A percentile compares a stretch with the other conserved stretches of the same genome.
phyloP scores from a whole-genome alignment of 2,113 vertebrate genomes.

The Psittacus erithacus region DNA sequence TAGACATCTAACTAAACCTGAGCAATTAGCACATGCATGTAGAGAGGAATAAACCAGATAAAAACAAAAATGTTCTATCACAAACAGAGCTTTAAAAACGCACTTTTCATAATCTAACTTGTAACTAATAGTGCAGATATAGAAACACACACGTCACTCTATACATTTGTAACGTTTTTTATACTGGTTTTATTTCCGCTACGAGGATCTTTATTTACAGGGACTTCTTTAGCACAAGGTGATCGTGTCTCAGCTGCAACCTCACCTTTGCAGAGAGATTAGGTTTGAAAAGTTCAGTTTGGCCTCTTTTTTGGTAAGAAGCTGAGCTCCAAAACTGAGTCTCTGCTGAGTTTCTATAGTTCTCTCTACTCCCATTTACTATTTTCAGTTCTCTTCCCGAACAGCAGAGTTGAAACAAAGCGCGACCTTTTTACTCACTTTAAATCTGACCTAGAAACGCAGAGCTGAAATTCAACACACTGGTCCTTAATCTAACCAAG shows the following conservation, averaged over 20 bases:
- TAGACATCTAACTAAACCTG: not conserved
- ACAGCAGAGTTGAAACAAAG: not conserved
- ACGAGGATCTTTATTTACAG: not conserved
- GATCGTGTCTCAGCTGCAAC: not conserved
- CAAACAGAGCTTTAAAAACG: not conserved
- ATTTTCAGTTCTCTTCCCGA: not conserved
- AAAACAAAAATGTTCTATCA: not conserved
- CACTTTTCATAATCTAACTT: not conserved
- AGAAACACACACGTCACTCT: not conserved
- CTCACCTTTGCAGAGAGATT: not conserved
- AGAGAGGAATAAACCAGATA: not conserved
- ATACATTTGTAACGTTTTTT: not conserved
- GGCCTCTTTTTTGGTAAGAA: not conserved
- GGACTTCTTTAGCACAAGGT: not conserved
- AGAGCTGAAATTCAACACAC: not conserved
- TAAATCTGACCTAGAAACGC: not conserved
- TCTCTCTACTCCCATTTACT: not conserved
- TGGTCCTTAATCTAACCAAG: not conserved
- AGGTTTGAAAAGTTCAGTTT: not conserved
- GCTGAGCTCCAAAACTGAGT: not conserved
- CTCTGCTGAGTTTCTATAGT: not conserved
- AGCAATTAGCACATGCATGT: not conserved
- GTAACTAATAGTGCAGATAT: not conserved
- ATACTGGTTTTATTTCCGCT: not conserved
- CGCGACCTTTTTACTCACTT: not conserved